A percentile compares a stretch with the other conserved stretches of the same genome.
Conservation (phyloP, 2,113 vertebrate species). For the Planiliza haematocheilus region DNA sequence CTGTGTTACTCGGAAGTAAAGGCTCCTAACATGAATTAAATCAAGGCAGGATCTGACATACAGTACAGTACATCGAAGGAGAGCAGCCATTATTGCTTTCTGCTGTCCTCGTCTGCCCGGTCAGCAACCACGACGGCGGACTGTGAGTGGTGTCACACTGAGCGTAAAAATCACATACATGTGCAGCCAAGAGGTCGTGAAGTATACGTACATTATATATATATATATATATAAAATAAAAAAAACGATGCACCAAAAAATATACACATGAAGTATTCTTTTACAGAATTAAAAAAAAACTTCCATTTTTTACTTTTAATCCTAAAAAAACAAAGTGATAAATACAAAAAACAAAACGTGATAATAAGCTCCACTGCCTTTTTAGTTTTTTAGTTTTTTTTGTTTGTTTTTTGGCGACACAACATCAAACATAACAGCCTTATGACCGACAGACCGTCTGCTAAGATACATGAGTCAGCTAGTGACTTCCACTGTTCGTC, state of each 20-base stretch:
- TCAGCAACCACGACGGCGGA: slow-evolving; percentile 10
- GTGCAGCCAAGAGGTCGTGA: slow-evolving; percentile 36
- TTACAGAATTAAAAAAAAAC: slow-evolving; percentile 34
- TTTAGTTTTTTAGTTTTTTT: too few species aligned
- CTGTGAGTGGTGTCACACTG: slow-evolving; percentile 19
- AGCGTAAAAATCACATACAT: slow-evolving; percentile 2
- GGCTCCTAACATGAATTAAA: slow-evolving; percentile 16
- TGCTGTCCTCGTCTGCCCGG: slow-evolving; percentile 40
- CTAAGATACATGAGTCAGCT: neutral
- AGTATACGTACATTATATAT: too few species aligned
- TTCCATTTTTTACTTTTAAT: slow-evolving; percentile 2
- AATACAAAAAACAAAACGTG: slow-evolving; percentile 44
- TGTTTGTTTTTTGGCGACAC: slow-evolving; percentile 45
- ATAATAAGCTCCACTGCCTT: slow-evolving; percentile 54
- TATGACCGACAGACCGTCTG: neutral
- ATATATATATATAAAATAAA: slow-evolving; percentile 7
- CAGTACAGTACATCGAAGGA: slow-evolving; percentile 45
- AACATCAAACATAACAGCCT: slow-evolving; percentile 13
- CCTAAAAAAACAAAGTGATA: slow-evolving; percentile 33
- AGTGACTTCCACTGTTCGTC: neutral
- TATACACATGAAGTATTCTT: slow-evolving; percentile 44
- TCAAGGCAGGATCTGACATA: slow-evolving; percentile 62
- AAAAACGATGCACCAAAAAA: slow-evolving; percentile 27
- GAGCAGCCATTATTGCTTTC: slow-evolving; percentile 61
- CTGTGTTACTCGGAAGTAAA: slow-evolving; percentile 36